Conservation (phyloP, 2,113 vertebrate genomes). For the Megaceryle torquata region DNA sequence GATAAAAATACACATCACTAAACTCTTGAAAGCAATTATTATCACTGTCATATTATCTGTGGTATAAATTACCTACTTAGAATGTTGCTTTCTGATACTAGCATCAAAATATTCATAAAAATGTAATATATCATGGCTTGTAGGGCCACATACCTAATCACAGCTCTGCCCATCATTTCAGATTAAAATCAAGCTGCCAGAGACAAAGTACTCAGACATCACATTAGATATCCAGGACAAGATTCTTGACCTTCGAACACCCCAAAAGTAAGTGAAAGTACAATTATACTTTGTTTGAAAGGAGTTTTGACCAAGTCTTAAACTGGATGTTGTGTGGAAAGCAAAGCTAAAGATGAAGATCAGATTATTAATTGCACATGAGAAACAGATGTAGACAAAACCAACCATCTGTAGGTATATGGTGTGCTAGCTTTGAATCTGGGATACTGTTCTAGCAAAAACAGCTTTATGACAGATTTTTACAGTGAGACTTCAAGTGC, state of each 20-base stretch:
- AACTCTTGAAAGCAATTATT: slow-evolving; percentile 13
- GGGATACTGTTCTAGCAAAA: background rate
- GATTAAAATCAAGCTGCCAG: slow-evolving; percentile 91
- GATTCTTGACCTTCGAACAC: slow-evolving; percentile 87
- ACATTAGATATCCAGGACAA: slow-evolving; percentile 85
- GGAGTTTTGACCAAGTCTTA: background rate
- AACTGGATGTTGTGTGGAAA: background rate
- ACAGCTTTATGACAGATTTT: background rate
- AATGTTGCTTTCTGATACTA: background rate
- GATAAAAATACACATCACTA: background rate
- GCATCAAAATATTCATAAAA: background rate
- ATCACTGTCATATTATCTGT: background rate
- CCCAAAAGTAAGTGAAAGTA: slow-evolving; percentile 83
- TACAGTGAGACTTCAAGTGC: background rate
- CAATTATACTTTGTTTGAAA: background rate
- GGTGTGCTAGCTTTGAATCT: background rate
- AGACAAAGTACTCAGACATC: slow-evolving; percentile 83
- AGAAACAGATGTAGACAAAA: background rate
- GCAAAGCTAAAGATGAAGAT: background rate
- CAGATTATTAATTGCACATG: background rate
- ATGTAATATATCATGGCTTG: background rate
- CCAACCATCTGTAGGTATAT: background rate
- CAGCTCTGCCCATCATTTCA: slow-evolving; percentile 64
- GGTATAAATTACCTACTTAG: background rate
- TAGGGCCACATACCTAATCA: background rate